Conservation (phyloP, 2,797 vertebrate species). For the Gymnoscopelus braueri region DNA sequence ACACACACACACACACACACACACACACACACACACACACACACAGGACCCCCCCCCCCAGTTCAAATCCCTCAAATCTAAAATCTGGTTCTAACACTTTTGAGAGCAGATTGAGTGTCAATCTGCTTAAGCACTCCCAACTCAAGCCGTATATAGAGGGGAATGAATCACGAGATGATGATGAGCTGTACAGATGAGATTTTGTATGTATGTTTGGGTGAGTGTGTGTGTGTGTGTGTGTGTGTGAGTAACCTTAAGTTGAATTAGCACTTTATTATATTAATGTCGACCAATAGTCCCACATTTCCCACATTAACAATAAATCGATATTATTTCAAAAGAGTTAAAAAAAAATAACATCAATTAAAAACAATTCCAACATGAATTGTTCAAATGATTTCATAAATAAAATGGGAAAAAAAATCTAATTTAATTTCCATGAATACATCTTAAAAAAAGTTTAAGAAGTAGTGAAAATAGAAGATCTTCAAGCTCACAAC, state of each 20-base stretch:
- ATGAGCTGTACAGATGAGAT: constrained; percentile 58
- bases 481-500: too few relatives aligned
- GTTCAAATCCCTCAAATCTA: constrained; percentile 2
- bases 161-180: constrained; percentile 54
- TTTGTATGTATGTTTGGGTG: constrained; percentile 12
- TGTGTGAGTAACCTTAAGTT: constrained; percentile 6
- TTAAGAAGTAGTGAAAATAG: too few relatives aligned
- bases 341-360: too few relatives aligned
- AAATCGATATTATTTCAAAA: too few relatives aligned
- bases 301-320: too few relatives aligned
- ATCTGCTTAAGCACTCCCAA: constrained; percentile 78
- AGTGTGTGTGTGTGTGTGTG: constrained; percentile 14
- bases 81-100: constrained; percentile 79
- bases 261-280: constrained; percentile 2
- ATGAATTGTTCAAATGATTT: too few relatives aligned
- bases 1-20: constrained; percentile 15
- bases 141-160: constrained; percentile 42
- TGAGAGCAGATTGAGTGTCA: constrained; percentile 72
- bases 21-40: constrained; percentile 23
- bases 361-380: too few relatives aligned
- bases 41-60: constrained; percentile 14
- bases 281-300: neutral
- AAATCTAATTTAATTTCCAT: too few relatives aligned
- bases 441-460: too few relatives aligned
- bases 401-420: too few relatives aligned